A percentile compares a stretch with the other conserved stretches of the same genome.
Conservation (phyloP, 1,140 invertebrate species). For the Drosophila elegans region DNA sequence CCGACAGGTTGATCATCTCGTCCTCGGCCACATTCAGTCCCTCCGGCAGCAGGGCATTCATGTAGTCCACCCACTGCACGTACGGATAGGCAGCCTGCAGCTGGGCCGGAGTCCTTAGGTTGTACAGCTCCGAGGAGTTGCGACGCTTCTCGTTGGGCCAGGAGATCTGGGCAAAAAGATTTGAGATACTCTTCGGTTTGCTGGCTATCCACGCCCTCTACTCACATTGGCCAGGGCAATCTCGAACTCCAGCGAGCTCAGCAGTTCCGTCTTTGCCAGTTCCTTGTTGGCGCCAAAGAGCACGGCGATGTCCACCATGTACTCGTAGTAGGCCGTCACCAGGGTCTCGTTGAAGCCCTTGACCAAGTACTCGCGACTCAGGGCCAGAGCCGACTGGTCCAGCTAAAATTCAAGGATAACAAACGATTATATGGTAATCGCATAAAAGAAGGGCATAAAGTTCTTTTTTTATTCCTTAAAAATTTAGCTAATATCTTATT, state of each 20-base stretch:
- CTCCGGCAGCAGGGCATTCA: slow-evolving; percentile 90
- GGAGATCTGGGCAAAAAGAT: slow-evolving; percentile 88
- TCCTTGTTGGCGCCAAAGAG: slow-evolving; percentile 92
- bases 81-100: slow-evolving; percentile 90
- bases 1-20: slow-evolving; percentile 92
- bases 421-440: not conserved
- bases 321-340: slow-evolving; percentile 92
- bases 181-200: not conserved
- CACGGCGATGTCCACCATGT: slow-evolving; percentile 94
- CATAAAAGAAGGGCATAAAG: not conserved
- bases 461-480: too few relatives aligned
- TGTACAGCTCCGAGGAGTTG: slow-evolving; percentile 96
- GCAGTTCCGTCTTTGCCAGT: slow-evolving; percentile 90
- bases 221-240: slow-evolving; percentile 95
- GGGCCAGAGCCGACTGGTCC: slow-evolving; percentile 95
- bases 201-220: too few relatives aligned
- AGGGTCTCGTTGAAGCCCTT: slow-evolving; percentile 93
- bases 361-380: slow-evolving; percentile 95
- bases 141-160: slow-evolving; percentile 95
- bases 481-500: too few relatives aligned
- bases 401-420: slow-evolving; percentile 86
- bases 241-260: slow-evolving; percentile 95
- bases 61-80: slow-evolving; percentile 88
- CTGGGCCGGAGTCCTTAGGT: slow-evolving; percentile 93
- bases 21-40: slow-evolving; percentile 87